phyloP scores from a whole-genome alignment of 2,888 invertebrate genomes.

The Caenorhabditis imperialis region DNA sequence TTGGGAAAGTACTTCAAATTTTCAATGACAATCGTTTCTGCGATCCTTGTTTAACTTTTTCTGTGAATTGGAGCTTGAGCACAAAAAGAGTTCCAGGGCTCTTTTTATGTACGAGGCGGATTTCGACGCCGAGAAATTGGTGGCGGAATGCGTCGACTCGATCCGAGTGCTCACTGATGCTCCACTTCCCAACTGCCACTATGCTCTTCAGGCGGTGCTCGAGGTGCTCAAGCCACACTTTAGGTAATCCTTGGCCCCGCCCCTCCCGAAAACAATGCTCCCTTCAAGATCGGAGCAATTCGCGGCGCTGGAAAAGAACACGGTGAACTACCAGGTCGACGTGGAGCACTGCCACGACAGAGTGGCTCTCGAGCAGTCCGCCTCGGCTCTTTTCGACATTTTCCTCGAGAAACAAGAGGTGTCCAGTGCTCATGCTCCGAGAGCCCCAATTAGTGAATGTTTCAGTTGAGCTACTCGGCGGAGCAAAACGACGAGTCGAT shows the following conservation, averaged over 20 bases:
- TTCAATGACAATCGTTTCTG: too few relatives aligned
- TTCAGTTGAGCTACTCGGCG: slow-evolving; percentile 56
- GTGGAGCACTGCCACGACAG: slow-evolving; percentile 57
- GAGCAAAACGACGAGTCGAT: slow-evolving; percentile 53
- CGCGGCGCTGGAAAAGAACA: background rate
- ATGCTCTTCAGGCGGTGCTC: slow-evolving; percentile 42
- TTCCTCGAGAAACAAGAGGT: slow-evolving; percentile 63
- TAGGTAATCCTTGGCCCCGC: slow-evolving; percentile 22
- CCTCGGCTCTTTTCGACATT: slow-evolving; percentile 39
- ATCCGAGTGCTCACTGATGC: slow-evolving; percentile 57
- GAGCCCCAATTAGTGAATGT: too few relatives aligned
- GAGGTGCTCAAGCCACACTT: slow-evolving; percentile 47
- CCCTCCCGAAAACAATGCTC: too few relatives aligned
- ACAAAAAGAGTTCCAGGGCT: too few relatives aligned
- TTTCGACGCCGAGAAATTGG: slow-evolving; percentile 44
- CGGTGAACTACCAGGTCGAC: slow-evolving; percentile 44
- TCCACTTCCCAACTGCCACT: slow-evolving; percentile 46
- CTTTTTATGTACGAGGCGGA: slow-evolving; percentile 50
- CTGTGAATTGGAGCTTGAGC: too few relatives aligned
- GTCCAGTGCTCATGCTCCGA: too few relatives aligned
- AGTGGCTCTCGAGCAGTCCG: slow-evolving; percentile 20
- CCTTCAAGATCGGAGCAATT: slow-evolving; percentile 5
- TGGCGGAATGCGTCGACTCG: slow-evolving; percentile 56
- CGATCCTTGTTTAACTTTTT: too few relatives aligned
- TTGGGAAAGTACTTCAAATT: too few relatives aligned